Evolutionary conservation across 2,797 vertebrate genomes (phyloP).

Genomic region (Phoeniculus purpureus): DNA sequence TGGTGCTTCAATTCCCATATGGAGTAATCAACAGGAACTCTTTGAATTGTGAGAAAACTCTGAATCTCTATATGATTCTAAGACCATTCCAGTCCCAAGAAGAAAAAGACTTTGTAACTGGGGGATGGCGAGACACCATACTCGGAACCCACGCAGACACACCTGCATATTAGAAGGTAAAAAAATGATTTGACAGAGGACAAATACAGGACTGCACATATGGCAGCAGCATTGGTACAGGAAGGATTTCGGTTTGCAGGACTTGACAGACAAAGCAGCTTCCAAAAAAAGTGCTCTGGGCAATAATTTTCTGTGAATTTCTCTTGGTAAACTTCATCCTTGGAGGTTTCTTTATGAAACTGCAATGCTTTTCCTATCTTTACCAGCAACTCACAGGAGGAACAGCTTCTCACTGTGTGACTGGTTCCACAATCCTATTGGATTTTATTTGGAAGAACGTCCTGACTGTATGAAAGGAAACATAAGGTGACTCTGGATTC

Average conservation of each 20-base stretch:
- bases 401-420: neutral
- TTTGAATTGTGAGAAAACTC: neutral
- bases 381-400: neutral
- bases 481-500: neutral
- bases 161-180: neutral
- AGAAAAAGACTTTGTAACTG: neutral
- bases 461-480: neutral
- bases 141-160: neutral
- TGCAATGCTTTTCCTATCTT: neutral
- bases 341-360: neutral
- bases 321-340: neutral
- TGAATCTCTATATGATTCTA: neutral
- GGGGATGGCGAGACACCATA: neutral
- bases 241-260: neutral
- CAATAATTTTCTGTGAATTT: neutral
- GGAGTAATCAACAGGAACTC: neutral
- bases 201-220: neutral
- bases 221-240: neutral
- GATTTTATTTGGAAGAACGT: neutral
- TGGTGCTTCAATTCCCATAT: neutral
- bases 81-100: neutral
- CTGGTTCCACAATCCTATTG: neutral
- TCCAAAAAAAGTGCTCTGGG: neutral
- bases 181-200: neutral
- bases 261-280: neutral